These are phyloP conservation scores for Amphiduros pacificus DNA, from an alignment of 2,888 invertebrate species.

Conservation along the genomic window DNA sequence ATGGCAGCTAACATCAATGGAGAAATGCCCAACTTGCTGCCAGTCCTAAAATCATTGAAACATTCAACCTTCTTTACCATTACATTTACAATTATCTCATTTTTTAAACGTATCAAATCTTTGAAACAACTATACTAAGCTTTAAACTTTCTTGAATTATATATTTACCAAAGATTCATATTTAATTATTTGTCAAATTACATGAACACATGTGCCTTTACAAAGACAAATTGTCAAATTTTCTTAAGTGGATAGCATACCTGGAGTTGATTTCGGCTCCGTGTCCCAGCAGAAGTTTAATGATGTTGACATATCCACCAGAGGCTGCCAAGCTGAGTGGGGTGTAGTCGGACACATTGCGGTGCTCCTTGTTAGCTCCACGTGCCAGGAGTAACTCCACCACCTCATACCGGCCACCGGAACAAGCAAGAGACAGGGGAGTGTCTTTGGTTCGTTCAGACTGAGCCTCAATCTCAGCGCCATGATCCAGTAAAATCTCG, in stretches of 20 bases:
- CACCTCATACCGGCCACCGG: conserved; percentile 91
- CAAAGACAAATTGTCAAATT: no score
- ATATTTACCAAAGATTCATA: no score
- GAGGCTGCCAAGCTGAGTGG: conserved; percentile 98
- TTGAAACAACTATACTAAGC: no score
- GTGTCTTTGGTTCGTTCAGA: conserved; percentile 99
- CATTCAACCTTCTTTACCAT: no score
- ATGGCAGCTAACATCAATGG: conserved; percentile 99
- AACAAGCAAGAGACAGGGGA: conserved; percentile 94
- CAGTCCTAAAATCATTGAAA: conserved; percentile 61
- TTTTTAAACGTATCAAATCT: no score
- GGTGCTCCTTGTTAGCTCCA: conserved; percentile 90
- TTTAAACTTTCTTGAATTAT: no score
- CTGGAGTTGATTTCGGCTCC: conserved; percentile 97
- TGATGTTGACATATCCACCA: conserved; percentile 98
- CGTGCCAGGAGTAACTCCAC: conserved; percentile 87
- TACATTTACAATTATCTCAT: no score
- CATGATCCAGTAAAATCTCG: conserved; percentile 87
- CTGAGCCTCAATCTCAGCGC: conserved; percentile 98
- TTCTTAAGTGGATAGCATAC: conserved; percentile 33
- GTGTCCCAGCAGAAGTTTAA: conserved; percentile 86
- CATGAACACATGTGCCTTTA: no score
- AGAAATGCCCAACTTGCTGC: conserved; percentile 95
- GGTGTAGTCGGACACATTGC: conserved; percentile 98
- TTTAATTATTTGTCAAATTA: no score